Base-by-base conservation (phyloP, 2,888 invertebrate genomes). In the Augochlorella aurata region DNA sequence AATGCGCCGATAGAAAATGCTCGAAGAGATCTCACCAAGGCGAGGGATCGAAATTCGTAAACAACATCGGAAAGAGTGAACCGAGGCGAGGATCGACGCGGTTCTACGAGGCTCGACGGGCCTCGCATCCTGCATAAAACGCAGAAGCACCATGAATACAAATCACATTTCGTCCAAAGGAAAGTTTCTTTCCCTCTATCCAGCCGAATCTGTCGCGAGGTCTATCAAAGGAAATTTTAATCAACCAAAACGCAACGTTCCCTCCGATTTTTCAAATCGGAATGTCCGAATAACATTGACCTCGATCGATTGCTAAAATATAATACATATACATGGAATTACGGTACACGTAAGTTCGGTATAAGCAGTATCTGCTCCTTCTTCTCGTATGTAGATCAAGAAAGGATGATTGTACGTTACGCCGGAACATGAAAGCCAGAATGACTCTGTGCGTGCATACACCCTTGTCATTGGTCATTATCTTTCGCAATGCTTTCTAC, bases 401-500 rank as follows among this genome's bases (percentile, higher is more conserved):
- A 63, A 44, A 65, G 29, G 29, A 70, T 66, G 65, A 70, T 77
- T 63, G 49, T 44, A 69, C n/a, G 70, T 69, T 75, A 61, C n/a
- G 58, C 61, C 50, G 52, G 54, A 10, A 82, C 72, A 77, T 61
- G 73, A 79, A 86, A 87, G 63, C 72, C 72, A 73, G 63, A 74
- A 79, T 79, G 74, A 81, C 77, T 72, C 18, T 38, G n/a, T 44
- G 63, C 66, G 63, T 68, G n/a, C 50, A 61, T 74, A 63, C 69
- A 73, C 71, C 74, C 63, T 85, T 81, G 78, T 75, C 68, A 74
- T 81, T 85, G 77, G 78, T 75, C 68, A 71, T 83, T 85, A 80
- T 81, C 74, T 77, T 87, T 79, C 81, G 81, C 80, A 69, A 82
- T 87, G 81, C 88, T 87, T 87, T 87, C 87, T 88, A 88, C 83